phyloP scores from a whole-genome alignment of 2,888 invertebrate genomes.

The Leptinotarsa peninsularis region DNA sequence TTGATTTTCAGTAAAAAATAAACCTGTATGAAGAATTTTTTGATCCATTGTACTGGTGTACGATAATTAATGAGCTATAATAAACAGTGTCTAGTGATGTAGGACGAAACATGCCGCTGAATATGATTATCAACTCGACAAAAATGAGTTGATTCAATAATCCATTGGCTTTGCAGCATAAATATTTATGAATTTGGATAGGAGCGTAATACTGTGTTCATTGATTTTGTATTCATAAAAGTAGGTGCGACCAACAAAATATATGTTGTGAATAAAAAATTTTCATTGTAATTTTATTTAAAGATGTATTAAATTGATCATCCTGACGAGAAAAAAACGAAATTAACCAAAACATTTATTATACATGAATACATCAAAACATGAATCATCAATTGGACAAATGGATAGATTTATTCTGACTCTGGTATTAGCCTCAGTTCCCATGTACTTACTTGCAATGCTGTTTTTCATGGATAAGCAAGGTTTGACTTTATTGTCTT shows the following conservation, averaged over 20 bases:
- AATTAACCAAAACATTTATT: too few species aligned
- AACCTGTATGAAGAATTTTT: slow-evolving; percentile 26
- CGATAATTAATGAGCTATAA: slow-evolving; percentile 27
- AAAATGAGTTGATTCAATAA: slow-evolving; percentile 41
- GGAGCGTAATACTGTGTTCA: slow-evolving; percentile 21
- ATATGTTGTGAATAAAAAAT: not conserved
- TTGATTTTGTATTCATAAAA: slow-evolving; percentile 7
- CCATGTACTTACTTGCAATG: too few species aligned
- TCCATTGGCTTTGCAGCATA: slow-evolving; percentile 38
- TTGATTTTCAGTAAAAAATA: slow-evolving; percentile 33
- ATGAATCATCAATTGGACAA: not conserved
- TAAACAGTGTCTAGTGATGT: slow-evolving; percentile 38
- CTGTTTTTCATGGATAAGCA: too few species aligned
- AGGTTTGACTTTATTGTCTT: too few species aligned
- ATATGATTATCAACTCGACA: slow-evolving; percentile 45
- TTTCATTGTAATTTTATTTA: not conserved
- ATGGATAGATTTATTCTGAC: not conserved
- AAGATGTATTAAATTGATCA: not conserved
- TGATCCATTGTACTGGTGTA: slow-evolving; percentile 29
- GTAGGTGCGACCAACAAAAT: slow-evolving; percentile 6
- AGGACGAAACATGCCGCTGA: slow-evolving; percentile 44
- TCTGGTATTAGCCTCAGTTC: too few species aligned
- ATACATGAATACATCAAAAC: too few species aligned
- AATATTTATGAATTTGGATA: slow-evolving; percentile 44
- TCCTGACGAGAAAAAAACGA: not conserved